These are phyloP conservation scores for Gastracanthus pulcherrimus DNA, from an alignment of 2,888 invertebrate species.

Conservation along the genomic window DNA sequence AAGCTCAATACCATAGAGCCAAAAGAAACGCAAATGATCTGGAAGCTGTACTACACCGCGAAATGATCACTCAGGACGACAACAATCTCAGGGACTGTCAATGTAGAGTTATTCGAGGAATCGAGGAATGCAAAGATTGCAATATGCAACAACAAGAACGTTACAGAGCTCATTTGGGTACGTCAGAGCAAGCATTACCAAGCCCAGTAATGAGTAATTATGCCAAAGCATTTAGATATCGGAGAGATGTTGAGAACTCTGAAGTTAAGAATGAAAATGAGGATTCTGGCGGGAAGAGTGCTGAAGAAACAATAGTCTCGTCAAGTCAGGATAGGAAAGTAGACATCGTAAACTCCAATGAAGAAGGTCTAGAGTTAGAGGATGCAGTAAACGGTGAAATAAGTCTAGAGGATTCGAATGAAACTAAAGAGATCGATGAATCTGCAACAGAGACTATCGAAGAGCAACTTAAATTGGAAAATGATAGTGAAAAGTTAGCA, in stretches of 20 bases:
- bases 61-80: constrained; percentile 70
- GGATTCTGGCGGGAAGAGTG: not conserved
- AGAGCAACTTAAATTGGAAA: constrained; percentile 12
- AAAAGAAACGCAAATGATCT: constrained; percentile 60
- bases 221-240: not conserved
- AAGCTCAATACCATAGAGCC: constrained; percentile 16
- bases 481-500: not conserved
- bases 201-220: not conserved
- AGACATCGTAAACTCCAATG: not conserved
- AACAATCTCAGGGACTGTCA: constrained; percentile 67
- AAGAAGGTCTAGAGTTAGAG: not conserved
- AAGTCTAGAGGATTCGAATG: not conserved
- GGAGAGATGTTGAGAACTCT: constrained; percentile 10
- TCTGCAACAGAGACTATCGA: not conserved
- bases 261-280: not conserved
- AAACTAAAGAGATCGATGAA: not conserved
- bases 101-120: constrained; percentile 66
- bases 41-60: constrained; percentile 62
- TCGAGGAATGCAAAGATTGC: constrained; percentile 33
- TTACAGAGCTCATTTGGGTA: not conserved
- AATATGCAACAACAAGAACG: not conserved
- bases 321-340: not conserved
- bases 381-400: not conserved
- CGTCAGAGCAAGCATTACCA: not conserved
- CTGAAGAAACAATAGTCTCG: not conserved